These are phyloP conservation scores for Tetrao urogallus DNA, from an alignment of 2,113 vertebrate genomes.

Conservation along the genomic window DNA sequence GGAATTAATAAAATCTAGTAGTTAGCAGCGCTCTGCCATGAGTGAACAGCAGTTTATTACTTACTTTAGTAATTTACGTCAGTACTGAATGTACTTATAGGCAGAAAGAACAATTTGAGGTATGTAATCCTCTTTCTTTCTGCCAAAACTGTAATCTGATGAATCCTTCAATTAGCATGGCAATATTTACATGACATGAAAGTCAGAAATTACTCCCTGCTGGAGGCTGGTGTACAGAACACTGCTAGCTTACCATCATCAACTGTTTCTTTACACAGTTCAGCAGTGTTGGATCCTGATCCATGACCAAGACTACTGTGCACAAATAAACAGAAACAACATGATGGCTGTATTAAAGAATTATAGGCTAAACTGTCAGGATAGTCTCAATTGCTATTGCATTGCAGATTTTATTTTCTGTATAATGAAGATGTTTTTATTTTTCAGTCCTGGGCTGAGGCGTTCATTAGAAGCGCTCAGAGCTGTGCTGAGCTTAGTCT, in stretches of 20 bases:
- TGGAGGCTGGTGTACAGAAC: background rate
- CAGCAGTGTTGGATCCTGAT: background rate
- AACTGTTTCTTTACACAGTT: slow-evolving; percentile 6
- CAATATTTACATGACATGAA: background rate
- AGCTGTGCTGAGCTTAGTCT: slow-evolving; percentile 1
- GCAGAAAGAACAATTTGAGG: background rate
- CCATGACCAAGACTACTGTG: slow-evolving; percentile 4
- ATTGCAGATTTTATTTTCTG: background rate
- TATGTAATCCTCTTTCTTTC: background rate
- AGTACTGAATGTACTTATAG: background rate
- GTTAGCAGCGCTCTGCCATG: background rate
- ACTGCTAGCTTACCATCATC: background rate
- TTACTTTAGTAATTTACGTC: background rate
- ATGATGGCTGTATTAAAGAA: background rate
- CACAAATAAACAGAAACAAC: slow-evolving; percentile 1
- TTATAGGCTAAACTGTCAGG: background rate
- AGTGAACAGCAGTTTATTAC: background rate
- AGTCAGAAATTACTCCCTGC: background rate
- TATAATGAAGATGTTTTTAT: background rate
- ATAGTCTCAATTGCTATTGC: slow-evolving; percentile 16
- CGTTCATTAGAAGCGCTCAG: background rate
- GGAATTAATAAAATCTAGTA: background rate
- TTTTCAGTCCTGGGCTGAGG: background rate
- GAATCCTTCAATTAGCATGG: background rate
- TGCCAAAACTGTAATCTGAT: background rate